Conservation (phyloP, 2,797 vertebrate species). For the Scarus forsteni region DNA sequence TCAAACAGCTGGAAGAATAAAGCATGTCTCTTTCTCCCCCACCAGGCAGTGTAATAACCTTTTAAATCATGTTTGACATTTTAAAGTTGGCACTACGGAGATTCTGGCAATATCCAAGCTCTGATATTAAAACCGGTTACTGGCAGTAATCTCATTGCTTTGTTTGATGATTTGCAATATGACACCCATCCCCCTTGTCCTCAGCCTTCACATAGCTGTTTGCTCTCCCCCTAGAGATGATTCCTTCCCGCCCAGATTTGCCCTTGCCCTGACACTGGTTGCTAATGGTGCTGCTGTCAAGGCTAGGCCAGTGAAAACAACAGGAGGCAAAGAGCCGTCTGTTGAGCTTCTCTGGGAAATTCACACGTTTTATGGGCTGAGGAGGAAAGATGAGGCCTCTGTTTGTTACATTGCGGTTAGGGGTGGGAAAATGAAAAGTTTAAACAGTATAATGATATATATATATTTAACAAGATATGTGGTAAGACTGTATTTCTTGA, state of each 20-base stretch:
- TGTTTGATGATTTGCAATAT: constrained; percentile 90
- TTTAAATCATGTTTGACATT: constrained; percentile 94
- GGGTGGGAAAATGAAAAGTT: too few relatives aligned
- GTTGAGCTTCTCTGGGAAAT: constrained; percentile 85
- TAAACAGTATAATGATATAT: too few relatives aligned
- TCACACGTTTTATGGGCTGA: constrained; percentile 77
- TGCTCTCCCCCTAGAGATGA: constrained; percentile 75
- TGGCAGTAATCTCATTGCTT: constrained; percentile 89
- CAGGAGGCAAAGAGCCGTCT: constrained; percentile 81
- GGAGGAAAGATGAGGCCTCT: constrained; percentile 54
- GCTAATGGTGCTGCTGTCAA: constrained; percentile 89
- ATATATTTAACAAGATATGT: too few relatives aligned
- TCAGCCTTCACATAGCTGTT: constrained; percentile 73
- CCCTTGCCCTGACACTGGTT: constrained; percentile 90
- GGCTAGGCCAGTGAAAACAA: constrained; percentile 76
- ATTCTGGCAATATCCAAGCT: constrained; percentile 84
- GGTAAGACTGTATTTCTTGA: too few relatives aligned
- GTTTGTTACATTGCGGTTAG: constrained; percentile 62
- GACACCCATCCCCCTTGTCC: constrained; percentile 80
- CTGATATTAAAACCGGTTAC: constrained; percentile 89
- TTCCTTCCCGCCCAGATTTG: constrained; percentile 75
- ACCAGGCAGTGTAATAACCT: constrained; percentile 87
- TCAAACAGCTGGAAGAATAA: constrained; percentile 52
- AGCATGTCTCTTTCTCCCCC: constrained; percentile 50
- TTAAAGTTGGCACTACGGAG: constrained; percentile 86